Base-by-base conservation (phyloP, 1,140 invertebrate species). In the Melitaea cinxia region DNA sequence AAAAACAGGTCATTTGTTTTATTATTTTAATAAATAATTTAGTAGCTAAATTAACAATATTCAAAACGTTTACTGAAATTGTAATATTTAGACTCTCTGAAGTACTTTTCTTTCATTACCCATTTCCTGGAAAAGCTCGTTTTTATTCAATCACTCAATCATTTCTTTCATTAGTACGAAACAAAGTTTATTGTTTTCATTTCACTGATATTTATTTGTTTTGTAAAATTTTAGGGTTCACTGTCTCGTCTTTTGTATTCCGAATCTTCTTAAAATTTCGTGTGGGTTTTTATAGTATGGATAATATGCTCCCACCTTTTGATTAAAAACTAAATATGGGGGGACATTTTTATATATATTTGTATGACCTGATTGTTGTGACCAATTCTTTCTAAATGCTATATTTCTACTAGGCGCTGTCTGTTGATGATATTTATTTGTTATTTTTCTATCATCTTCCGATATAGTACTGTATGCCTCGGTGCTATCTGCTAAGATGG, bases 291-390 rank as follows among this genome's bases (percentile, higher is more conserved):
- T 81, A 42, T 80, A 90, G 56, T 83, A 90, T 0, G 88, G 85
- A 39, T 78, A 87, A 23, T 90, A 90, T 1, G 83, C 72, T 3
- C 85, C 84, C 17, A 66, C 64, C 67, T 88, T 86, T 68, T 67
- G 77, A 26, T 88, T 90, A 45, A 79, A 83, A 23, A 90, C 81
- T 14, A 90, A 68, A 65, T 90, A 88, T 23, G 85, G 83, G 0
- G 88, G 83, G 56, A 83, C 70, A 49, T 73, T 70, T 45, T 70
- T 70, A 28, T 70, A 58, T 14, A 64, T 55, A 30, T 37, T 49
- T 42, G 17, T 70, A 15, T 59, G 45, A 10, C 12, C 57, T 2
- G 53, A 50, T 33, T 73, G 75, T 0, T 62, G 30, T 4, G 70
- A 58, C 82, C 85, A 88, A 49, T 73, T 79, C 42, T 75, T 73